phyloP scores from a whole-genome alignment of 2,888 invertebrate species.

The Stenichneumon culpator region DNA sequence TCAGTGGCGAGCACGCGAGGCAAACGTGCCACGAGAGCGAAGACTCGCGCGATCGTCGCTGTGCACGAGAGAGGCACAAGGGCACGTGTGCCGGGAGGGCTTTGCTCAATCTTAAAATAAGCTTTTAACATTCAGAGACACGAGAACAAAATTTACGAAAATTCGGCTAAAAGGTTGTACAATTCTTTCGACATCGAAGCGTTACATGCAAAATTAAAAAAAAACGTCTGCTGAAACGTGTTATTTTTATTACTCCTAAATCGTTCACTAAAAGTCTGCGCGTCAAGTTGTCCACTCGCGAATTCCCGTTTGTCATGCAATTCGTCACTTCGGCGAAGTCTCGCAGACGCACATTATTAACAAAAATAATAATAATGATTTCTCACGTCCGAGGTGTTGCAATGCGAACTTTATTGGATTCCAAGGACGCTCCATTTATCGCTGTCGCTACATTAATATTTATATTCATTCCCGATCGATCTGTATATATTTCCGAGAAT shows the following conservation, averaged over 20 bases:
- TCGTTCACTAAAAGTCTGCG: conserved; percentile 1
- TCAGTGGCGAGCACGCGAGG: conserved; percentile 62
- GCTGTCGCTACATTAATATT: conserved; percentile 57
- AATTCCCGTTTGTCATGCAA: conserved; percentile 34
- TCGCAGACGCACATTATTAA: conserved; percentile 10
- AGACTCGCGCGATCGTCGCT: conserved; percentile 61
- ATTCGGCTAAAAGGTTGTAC: background rate
- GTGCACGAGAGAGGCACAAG: conserved; percentile 46
- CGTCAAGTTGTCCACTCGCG: conserved; percentile 19
- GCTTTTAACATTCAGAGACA: conserved; percentile 2
- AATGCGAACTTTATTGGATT: conserved; percentile 38
- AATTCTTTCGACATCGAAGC: background rate
- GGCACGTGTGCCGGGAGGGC: background rate
- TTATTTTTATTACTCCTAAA: conserved; percentile 7
- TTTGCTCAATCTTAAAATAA: background rate
- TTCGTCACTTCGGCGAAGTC: background rate
- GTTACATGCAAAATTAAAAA: background rate
- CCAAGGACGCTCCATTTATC: conserved; percentile 63
- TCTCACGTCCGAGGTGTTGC: background rate
- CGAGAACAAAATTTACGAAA: background rate
- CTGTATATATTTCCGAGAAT: conserved; percentile 54
- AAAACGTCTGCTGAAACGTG: background rate
- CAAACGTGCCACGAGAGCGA: conserved; percentile 43
- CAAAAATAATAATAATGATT: conserved; percentile 22
- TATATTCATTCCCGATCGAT: conserved; percentile 52